Evolutionary conservation across 2,797 vertebrate genomes (phyloP), one percentile per base, ranked within the genome.

Genomic region (Kryptopterus vitreolus): DNA sequence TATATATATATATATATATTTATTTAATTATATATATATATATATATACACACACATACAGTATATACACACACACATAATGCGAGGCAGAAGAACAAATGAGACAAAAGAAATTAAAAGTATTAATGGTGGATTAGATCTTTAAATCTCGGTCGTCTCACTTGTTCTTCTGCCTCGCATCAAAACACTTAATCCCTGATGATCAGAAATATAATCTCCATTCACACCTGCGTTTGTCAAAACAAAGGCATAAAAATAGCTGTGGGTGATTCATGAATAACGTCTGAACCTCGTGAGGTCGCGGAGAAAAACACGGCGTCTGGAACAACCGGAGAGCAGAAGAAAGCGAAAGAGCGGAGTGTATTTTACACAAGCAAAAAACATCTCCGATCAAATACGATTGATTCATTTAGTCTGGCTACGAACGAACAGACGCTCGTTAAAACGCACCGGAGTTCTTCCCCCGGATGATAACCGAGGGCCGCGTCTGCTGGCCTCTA

Each of bases 231-330:
- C 66, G 59, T 43, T 76, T 43, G 20, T 24, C 53, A 82, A 24
- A 71, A 65, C 66, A 79, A 84, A n/a, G 29, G n/a, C 77, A 66
- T 78, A 62, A 81, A 48, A 82, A 82, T 72, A 71, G 75, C 68
- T 15, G 18, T 2, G 13, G 52, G 68, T 82, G 81, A 82, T 63
- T 78, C 52, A 78, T 18, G 63, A 61, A 72, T 68, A 61, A 66
- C 26, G 55, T 31, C 59, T 50, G 22, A 78, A 66, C 68, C n/a
- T 29, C 4, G 35, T 26, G n/a, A 62, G 66, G 68, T 76, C 63
- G 70, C 38, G 29, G 22, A 38, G 24, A 55, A 57, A 76, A 52
- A 46, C 61, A 20, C 65, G 26, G 15, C 18, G 53, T 81, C 80
- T 66, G 33, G 62, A 72, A 78, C 78, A 78, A 70, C 52, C 15